phyloP scores from a whole-genome alignment of 2,888 invertebrate genomes.

The Sarcophaga caerulescens region DNA sequence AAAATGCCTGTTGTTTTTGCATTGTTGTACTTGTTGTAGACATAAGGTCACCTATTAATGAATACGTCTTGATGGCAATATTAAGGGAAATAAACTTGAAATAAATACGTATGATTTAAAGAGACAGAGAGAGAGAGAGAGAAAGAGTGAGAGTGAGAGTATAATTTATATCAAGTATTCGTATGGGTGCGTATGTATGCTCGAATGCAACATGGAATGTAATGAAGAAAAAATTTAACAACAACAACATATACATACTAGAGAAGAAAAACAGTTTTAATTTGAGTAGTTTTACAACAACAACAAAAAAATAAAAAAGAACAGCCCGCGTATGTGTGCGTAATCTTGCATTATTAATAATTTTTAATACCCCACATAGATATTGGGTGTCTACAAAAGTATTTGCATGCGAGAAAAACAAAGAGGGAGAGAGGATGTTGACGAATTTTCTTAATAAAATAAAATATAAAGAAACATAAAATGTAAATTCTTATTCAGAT shows the following conservation, averaged over 20 bases:
- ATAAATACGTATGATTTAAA: too few species aligned
- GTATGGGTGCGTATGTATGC: not conserved
- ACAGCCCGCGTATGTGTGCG: slow-evolving; percentile 47
- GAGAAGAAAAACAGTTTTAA: slow-evolving; percentile 47
- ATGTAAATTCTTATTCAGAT: too few species aligned
- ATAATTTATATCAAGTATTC: not conserved
- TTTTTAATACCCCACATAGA: slow-evolving; percentile 42
- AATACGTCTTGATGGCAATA: too few species aligned
- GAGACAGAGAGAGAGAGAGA: too few species aligned
- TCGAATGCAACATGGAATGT: slow-evolving; percentile 58
- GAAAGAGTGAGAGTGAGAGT: not conserved
- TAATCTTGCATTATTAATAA: slow-evolving; percentile 51
- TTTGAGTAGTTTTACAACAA: too few species aligned
- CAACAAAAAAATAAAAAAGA: slow-evolving; percentile 11
- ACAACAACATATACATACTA: not conserved
- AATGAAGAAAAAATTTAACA: slow-evolving; percentile 48
- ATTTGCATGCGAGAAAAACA: not conserved
- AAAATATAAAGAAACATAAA: too few species aligned
- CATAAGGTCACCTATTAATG: too few species aligned
- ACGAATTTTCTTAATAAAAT: not conserved
- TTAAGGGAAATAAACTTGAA: too few species aligned
- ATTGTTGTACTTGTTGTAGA: too few species aligned
- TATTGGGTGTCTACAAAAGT: slow-evolving; percentile 49
- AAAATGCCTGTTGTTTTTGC: too few species aligned
- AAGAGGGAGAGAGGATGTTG: too few species aligned